phyloP scores from a whole-genome alignment of 2,797 vertebrate species.

The Tadarida brasiliensis region DNA sequence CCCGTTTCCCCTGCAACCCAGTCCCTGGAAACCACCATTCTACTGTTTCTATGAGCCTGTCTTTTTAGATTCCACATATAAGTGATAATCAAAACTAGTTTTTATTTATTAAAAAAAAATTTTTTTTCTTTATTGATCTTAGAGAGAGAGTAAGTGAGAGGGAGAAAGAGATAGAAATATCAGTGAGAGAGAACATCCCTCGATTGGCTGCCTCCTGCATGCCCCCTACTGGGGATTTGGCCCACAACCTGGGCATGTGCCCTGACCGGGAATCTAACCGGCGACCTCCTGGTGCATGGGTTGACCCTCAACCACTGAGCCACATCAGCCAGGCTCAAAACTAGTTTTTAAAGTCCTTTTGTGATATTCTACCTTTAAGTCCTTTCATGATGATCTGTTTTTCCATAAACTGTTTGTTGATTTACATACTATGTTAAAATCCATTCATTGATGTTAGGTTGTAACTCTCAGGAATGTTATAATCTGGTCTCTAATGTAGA shows the following conservation, averaged over 20 bases:
- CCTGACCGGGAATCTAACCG: no score
- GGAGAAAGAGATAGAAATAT: no score
- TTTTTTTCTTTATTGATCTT: no score
- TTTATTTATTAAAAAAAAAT: not conserved
- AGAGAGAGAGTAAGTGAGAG: no score
- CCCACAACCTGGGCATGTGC: no score
- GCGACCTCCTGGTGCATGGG: no score
- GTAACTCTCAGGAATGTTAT: not conserved
- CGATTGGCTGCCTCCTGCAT: no score
- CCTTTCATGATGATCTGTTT: conserved; percentile 7
- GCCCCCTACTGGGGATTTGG: no score
- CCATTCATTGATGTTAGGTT: not conserved
- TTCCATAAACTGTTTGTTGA: not conserved
- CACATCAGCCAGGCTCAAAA: not conserved
- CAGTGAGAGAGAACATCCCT: no score
- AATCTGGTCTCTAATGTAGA: not conserved
- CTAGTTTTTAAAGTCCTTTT: conserved; percentile 2
- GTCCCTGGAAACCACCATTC: not conserved
- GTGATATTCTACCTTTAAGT: not conserved
- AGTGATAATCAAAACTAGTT: not conserved
- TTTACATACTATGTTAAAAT: conserved; percentile 29
- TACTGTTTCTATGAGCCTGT: not conserved
- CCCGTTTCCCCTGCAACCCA: not conserved
- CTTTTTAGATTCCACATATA: not conserved
- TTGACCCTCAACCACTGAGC: no score